These are phyloP conservation scores for Folsomia manolachei DNA, from an alignment of 2,888 invertebrate genomes.

Conservation along the genomic window DNA sequence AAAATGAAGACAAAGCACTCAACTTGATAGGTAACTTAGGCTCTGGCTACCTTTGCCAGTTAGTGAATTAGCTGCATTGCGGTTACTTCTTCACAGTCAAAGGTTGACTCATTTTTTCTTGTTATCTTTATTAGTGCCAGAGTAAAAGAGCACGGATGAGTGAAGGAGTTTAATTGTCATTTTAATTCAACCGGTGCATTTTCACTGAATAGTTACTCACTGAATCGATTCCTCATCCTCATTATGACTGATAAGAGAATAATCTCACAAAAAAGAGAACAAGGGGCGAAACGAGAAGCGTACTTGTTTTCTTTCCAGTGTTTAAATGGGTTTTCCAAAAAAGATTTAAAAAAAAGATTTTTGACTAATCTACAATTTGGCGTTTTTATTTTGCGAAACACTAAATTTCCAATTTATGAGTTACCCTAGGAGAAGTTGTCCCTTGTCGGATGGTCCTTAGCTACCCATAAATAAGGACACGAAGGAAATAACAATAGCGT, in stretches of 20 bases:
- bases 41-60: no score
- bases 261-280: neutral
- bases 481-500: no score
- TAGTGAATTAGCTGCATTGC: neutral
- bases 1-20: neutral
- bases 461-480: no score
- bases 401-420: no score
- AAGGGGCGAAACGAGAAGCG: neutral
- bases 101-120: neutral
- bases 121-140: constrained; percentile 1
- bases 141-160: neutral
- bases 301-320: no score
- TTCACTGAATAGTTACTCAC: neutral
- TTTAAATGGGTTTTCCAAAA: no score
- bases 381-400: no score
- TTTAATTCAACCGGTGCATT: neutral
- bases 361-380: no score
- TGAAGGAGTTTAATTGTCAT: neutral
- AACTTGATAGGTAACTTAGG: neutral
- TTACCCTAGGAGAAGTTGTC: no score
- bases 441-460: no score
- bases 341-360: no score
- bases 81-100: neutral
- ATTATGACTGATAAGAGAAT: no score
- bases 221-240: neutral